Base-by-base conservation (phyloP, 2,888 invertebrate species). In the Lutraria lutraria region DNA sequence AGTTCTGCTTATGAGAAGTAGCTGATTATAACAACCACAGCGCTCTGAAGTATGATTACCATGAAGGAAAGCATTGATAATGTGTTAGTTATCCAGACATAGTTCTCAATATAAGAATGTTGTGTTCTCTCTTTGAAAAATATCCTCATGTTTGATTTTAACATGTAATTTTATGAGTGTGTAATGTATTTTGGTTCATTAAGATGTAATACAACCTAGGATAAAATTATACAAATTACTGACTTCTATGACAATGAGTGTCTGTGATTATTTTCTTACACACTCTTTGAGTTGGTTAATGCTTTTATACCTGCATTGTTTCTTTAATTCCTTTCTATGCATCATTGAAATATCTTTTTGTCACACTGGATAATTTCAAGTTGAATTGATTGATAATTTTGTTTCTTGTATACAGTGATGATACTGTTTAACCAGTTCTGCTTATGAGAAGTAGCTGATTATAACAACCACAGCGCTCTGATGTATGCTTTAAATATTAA, bases 1-100 rank as follows among this genome's bases (percentile, higher is more conserved):
- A 91, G 91, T 91, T 93, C 93, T 93, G 93, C 92, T 93, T 92
- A 93, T 91, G 91, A 90, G 88, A 90, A 81, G 54, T 68, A 34
- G 84, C 60, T 93, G 93, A 93, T 88, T 91, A 91, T 31, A 90
- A 91, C 83, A 84, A 88, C 87, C 93, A 93, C 92, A 93, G 93
- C 92, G 92, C 92, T 90, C 93, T 93, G 93, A 92, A 85, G 88
- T 88, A 81, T 92, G 85, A 43, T 43, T 8, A 43, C 8, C 43
- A 43, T 43, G 8, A 43, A 43, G 43, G 43, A 43, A 43, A 43
- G 43, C 43, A 43, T 43, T 43, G 43, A 43, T 43, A 43, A 4
- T 43, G 43, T 43, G 43, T 43, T 8, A 43, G 43, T 2, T 43
- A 43, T 43, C 8, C 43, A 4, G 43, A 43, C 43, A 2, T 43